Conservation (phyloP, 2,797 vertebrate genomes). For the Masticophis lateralis region DNA sequence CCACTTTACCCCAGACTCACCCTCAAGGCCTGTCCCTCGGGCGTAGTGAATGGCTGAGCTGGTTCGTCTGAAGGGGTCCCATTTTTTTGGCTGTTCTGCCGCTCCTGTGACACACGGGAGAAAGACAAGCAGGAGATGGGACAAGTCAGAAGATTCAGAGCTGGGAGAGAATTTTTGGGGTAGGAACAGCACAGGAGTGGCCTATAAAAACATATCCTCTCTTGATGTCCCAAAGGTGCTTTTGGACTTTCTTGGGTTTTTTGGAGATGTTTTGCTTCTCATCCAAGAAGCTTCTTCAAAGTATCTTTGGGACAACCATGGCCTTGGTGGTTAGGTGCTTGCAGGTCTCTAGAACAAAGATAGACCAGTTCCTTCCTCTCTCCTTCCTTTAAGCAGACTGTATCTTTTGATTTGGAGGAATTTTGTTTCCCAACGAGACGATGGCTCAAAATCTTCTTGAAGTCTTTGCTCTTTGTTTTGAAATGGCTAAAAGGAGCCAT, state of each 20-base stretch:
- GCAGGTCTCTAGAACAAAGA: neutral
- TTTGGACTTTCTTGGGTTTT: neutral
- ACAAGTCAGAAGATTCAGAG: neutral
- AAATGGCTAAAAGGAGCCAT: neutral
- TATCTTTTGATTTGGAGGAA: neutral
- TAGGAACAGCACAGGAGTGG: neutral
- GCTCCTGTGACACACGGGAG: conserved; percentile 68
- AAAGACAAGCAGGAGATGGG: neutral
- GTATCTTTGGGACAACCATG: too few relatives aligned
- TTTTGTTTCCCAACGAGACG: neutral
- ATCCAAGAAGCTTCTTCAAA: neutral
- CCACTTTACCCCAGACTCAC: conserved; percentile 59
- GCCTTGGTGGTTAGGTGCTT: too few relatives aligned
- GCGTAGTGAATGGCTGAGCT: conserved; percentile 75
- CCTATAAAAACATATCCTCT: neutral
- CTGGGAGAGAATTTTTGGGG: neutral
- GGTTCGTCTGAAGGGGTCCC: conserved; percentile 68
- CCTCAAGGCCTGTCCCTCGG: conserved; percentile 88
- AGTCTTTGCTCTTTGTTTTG: neutral
- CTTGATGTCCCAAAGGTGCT: neutral
- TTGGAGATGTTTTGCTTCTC: neutral
- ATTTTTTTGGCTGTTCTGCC: conserved; percentile 78
- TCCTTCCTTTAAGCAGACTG: neutral
- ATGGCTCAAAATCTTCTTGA: neutral
- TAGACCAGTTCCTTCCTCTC: neutral